These are phyloP conservation scores for Phengaris arion DNA, from an alignment of 2,888 invertebrate genomes.

Conservation along the genomic window DNA sequence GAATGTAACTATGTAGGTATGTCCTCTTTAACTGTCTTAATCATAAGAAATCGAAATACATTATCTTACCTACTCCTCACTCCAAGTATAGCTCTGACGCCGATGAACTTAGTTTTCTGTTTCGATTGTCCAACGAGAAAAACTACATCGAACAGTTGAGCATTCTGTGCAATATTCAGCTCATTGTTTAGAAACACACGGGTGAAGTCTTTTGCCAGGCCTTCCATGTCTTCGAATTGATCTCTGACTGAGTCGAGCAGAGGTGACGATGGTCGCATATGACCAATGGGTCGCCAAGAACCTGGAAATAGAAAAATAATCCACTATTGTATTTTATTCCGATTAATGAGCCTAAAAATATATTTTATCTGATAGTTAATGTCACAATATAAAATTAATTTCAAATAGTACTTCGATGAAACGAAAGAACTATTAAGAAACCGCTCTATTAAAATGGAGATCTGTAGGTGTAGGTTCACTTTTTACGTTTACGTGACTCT, in stretches of 20 bases:
- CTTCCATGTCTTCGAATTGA: constrained; percentile 96
- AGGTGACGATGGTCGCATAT: constrained; percentile 96
- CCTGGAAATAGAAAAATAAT: constrained; percentile 65
- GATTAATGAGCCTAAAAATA: background rate
- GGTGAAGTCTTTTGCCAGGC: constrained; percentile 94
- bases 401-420: no score
- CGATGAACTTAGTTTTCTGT: constrained; percentile 93
- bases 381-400: no score
- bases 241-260: constrained; percentile 94
- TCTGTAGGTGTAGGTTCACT: no score
- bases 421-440: no score
- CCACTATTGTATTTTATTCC: background rate
- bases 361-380: no score
- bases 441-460: no score
- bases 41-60: no score
- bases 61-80: constrained; percentile 88
- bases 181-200: constrained; percentile 92
- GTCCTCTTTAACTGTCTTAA: no score
- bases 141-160: constrained; percentile 92
- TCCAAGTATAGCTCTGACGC: constrained; percentile 93
- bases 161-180: constrained; percentile 87
- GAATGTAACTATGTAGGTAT: no score
- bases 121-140: constrained; percentile 95
- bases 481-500: no score
- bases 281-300: constrained; percentile 96